A percentile compares a stretch with the other conserved stretches of the same genome.
Conservation (phyloP, 2,797 vertebrate species). For the Petrocephalus schoutedeni region DNA sequence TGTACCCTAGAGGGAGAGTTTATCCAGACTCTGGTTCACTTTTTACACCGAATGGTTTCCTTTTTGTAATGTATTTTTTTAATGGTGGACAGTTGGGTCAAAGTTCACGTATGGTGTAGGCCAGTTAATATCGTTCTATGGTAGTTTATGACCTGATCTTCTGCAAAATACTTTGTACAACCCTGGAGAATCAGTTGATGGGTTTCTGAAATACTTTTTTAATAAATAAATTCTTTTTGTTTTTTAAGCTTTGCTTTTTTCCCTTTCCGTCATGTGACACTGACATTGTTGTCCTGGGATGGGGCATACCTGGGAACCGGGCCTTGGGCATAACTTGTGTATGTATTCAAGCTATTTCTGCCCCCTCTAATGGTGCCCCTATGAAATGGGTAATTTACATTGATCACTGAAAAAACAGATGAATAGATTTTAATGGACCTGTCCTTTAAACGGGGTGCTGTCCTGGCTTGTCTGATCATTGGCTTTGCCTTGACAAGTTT, state of each 20-base stretch:
- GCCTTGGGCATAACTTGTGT: not conserved
- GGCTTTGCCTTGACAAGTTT: not conserved
- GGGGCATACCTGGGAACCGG: not conserved
- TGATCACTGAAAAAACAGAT: not conserved
- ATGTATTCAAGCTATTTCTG: not conserved
- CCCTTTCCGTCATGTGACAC: not conserved
- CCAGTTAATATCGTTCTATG: constrained; percentile 7
- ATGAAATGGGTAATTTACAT: not conserved
- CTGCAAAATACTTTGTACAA: constrained; percentile 3
- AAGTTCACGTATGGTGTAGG: constrained; percentile 12
- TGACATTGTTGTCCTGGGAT: not conserved
- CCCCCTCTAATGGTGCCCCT: not conserved
- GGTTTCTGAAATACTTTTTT: constrained; percentile 17
- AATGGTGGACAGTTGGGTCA: constrained; percentile 5
- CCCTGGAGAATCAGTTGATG: not conserved
- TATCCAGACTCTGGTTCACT: not conserved
- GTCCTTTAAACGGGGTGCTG: not conserved
- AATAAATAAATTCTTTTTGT: constrained; percentile 21
- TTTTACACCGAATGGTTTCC: not conserved
- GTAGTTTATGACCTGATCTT: constrained; percentile 4
- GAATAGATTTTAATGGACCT: not conserved
- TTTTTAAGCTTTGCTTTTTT: constrained; percentile 1
- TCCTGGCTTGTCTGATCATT: not conserved
- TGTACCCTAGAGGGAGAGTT: not conserved
- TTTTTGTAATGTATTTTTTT: constrained; percentile 13